Conservation (phyloP, 2,888 invertebrate species). For the Clivina fossor region DNA sequence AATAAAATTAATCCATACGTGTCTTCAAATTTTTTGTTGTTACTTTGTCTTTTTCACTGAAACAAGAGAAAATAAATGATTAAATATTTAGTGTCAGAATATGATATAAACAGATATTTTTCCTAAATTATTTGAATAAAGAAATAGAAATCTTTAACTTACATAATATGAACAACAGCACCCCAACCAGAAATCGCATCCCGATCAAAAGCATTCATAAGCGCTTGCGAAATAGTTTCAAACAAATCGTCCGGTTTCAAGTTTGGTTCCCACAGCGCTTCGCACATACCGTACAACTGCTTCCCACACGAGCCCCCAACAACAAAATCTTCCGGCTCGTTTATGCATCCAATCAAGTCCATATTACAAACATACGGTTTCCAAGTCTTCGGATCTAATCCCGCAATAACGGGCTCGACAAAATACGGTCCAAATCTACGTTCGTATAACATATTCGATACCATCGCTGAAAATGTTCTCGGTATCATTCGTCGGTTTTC, state of each 20-base stretch:
- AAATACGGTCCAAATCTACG: constrained; percentile 97
- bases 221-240: constrained; percentile 93
- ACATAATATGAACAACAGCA: constrained; percentile 91
- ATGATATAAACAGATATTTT: too few species aligned
- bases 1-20: constrained; percentile 80
- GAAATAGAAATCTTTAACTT: constrained; percentile 51
- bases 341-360: constrained; percentile 93
- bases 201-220: constrained; percentile 94
- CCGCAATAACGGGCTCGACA: constrained; percentile 95
- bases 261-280: constrained; percentile 91
- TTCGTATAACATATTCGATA: constrained; percentile 94
- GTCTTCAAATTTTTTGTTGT: constrained; percentile 87
- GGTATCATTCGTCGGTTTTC: constrained; percentile 92
- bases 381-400: constrained; percentile 79
- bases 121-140: constrained; percentile 9
- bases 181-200: constrained; percentile 99
- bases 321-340: constrained; percentile 92
- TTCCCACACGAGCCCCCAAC: constrained; percentile 93
- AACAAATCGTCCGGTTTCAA: constrained; percentile 90
- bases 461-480: constrained; percentile 86
- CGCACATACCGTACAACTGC: constrained; percentile 80
- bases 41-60: constrained; percentile 88
- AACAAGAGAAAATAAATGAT: constrained; percentile 16
- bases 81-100: too few species aligned
- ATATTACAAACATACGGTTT: constrained; percentile 91